phyloP scores from a whole-genome alignment of 2,888 invertebrate genomes.

The Hymenopus coronatus region DNA sequence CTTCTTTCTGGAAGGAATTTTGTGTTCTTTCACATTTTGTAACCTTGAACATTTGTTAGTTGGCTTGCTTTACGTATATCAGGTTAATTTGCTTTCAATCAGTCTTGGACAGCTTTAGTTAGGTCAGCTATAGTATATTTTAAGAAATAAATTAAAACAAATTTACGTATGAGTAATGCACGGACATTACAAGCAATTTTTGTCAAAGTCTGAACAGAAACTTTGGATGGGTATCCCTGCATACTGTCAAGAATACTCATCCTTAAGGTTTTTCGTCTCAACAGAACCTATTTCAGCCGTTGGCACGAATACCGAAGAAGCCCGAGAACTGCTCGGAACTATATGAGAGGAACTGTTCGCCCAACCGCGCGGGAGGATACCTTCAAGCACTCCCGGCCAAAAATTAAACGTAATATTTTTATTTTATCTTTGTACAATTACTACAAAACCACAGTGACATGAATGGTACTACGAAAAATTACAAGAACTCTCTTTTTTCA shows the following conservation, averaged over 20 bases:
- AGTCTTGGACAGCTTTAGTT: conserved; percentile 1
- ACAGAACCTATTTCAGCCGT: background rate
- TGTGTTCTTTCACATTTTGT: background rate
- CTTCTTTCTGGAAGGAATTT: conserved; percentile 9
- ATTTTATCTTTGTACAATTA: conserved; percentile 23
- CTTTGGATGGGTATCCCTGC: background rate
- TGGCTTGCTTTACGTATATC: background rate
- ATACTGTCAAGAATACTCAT: background rate
- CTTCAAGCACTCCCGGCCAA: background rate
- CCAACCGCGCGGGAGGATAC: background rate
- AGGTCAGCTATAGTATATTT: background rate
- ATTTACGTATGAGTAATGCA: background rate
- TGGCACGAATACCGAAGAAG: background rate
- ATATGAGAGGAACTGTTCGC: conserved; percentile 15
- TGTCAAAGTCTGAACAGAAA: background rate
- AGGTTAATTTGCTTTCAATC: background rate
- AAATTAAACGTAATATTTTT: conserved; percentile 17
- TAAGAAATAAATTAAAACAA: background rate
- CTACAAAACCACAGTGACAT: conserved; percentile 23
- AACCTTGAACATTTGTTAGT: background rate
- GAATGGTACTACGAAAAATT: conserved; percentile 14
- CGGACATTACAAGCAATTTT: background rate
- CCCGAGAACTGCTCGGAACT: conserved; percentile 9
- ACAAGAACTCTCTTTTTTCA: conserved; percentile 11
- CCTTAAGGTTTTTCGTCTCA: background rate